Evolutionary conservation across 2,797 vertebrate genomes (phyloP).

Genomic region (Lacerta agilis): DNA sequence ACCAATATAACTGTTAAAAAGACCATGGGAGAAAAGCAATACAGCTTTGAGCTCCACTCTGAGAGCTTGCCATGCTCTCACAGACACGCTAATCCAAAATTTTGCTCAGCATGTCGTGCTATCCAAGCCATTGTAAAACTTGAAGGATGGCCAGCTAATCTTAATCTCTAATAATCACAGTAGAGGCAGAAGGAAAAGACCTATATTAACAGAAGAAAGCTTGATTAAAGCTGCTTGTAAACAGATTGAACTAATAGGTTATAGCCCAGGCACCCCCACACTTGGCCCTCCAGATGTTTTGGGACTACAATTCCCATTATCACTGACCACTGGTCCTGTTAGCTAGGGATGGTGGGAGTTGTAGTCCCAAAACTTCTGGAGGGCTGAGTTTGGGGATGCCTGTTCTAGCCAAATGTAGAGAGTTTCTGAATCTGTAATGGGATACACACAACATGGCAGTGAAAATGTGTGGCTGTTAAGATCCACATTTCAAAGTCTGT

Average conservation of each 20-base stretch:
- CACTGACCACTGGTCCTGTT: no score
- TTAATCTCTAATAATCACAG: constrained; percentile 22
- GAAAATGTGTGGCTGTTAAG: background rate
- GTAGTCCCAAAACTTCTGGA: no score
- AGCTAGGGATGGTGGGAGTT: no score
- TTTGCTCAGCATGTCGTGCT: background rate
- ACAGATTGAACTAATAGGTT: constrained; percentile 22
- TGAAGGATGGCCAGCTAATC: background rate
- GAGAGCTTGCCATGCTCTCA: no score
- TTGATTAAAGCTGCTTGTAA: constrained; percentile 23
- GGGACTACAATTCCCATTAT: no score
- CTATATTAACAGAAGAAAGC: constrained; percentile 20
- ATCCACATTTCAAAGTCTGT: background rate
- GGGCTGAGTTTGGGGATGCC: no score
- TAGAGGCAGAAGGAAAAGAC: background rate
- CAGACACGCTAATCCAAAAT: background rate
- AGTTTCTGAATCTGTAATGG: background rate
- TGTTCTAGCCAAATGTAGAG: background rate
- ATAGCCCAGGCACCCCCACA: no score
- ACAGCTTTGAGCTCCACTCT: no score
- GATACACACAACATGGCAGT: background rate
- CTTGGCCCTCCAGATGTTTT: no score
- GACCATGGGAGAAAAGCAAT: no score
- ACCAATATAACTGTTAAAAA: no score
- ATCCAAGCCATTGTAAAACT: no score